A percentile compares a stretch with the other conserved stretches of the same genome.
Conservation (phyloP, 2,888 invertebrate species). For the Conomelus anceps region DNA sequence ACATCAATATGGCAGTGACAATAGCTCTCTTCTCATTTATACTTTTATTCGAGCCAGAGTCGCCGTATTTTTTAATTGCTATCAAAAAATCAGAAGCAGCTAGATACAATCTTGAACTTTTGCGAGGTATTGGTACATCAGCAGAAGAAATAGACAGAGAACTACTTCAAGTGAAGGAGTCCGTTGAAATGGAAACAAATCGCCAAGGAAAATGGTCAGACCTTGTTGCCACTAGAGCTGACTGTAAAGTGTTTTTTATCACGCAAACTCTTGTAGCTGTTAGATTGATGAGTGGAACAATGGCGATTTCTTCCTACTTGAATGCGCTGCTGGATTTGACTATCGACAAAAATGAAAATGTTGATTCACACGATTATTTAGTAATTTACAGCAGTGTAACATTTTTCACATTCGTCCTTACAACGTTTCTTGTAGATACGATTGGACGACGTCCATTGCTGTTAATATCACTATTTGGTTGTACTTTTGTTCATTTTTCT, state of each 20-base stretch:
- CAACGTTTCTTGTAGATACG: not conserved
- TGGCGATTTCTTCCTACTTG: not conserved
- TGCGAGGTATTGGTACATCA: not conserved
- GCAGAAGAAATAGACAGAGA: not conserved
- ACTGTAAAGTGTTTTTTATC: not conserved
- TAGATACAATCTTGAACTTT: not conserved
- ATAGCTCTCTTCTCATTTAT: not conserved
- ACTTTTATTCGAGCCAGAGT: not conserved
- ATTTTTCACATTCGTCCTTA: not conserved
- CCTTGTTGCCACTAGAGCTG: not conserved
- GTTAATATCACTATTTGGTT: not conserved
- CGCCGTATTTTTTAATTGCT: not conserved
- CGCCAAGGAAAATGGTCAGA: not conserved
- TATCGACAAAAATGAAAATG: not conserved
- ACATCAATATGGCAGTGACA: not conserved
- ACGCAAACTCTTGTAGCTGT: not conserved
- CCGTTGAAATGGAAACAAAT: not conserved
- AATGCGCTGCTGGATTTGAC: not conserved
- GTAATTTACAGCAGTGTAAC: not conserved
- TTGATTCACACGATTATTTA: not conserved
- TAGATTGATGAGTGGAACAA: not conserved
- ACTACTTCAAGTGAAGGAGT: not conserved
- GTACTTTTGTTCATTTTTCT: not conserved
- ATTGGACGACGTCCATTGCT: not conserved
- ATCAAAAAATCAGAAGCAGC: not conserved